These are phyloP conservation scores for Urophycis tenuis DNA, from an alignment of 2,797 vertebrate species.

Conservation along the genomic window DNA sequence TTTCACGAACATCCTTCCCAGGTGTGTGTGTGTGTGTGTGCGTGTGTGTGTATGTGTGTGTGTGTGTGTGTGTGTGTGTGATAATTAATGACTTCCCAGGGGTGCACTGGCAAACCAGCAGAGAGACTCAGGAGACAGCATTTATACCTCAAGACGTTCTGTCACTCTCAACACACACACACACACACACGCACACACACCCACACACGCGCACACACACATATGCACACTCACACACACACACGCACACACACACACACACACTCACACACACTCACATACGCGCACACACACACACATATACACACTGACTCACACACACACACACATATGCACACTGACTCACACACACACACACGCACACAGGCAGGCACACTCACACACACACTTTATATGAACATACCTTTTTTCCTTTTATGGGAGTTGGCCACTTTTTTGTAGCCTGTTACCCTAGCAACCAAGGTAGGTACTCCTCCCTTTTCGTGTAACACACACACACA, in stretches of 20 bases:
- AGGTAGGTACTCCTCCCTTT: background rate
- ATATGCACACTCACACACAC: too few relatives aligned
- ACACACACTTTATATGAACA: background rate
- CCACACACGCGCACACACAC: too few relatives aligned
- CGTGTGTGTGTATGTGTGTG: constrained; percentile 5
- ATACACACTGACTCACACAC: constrained; percentile 3
- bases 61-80: constrained; percentile 2
- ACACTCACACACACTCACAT: constrained; percentile 9
- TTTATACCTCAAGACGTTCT: constrained; percentile 11
- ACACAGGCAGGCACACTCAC: too few relatives aligned
- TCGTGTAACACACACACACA: background rate
- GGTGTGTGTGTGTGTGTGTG: constrained; percentile 13
- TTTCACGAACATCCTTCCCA: background rate
- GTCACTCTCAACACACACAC: constrained; percentile 8
- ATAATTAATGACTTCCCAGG: constrained; percentile 37
- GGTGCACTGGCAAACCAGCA: constrained; percentile 4
- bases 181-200: too few relatives aligned
- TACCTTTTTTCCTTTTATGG: background rate
- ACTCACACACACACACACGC: background rate
- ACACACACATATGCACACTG: background rate
- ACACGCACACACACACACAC: too few relatives aligned
- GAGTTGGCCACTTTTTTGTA: background rate
- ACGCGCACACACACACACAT: too few relatives aligned
- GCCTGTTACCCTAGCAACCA: background rate
- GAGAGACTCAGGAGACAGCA: background rate